Base-by-base conservation (phyloP, 2,888 invertebrate genomes). In the Euphydryas editha region DNA sequence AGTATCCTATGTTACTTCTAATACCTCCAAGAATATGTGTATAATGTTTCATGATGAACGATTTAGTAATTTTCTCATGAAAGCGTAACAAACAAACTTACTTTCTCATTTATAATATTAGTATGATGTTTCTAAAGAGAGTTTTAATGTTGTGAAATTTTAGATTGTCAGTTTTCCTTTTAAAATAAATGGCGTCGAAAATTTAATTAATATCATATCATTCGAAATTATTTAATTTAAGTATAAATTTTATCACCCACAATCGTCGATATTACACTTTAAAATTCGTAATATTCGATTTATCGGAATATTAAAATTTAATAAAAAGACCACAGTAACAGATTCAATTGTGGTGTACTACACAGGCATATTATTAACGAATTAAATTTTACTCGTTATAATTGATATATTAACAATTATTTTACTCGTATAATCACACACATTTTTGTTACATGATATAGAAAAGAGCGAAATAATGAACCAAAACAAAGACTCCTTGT, bases 261-360 rank as follows among this genome's bases (percentile, higher is more conserved):
- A 61, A 62, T 65, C 55, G 59, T 65, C 59, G 62, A 62, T 49
- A 44, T 49, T 21, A 56, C 39, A 21, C 68, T 65, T 42, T 65
- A 59, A 59, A 56, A 65, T 62, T 59, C 59, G 56, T 59, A 61
- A 59, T 55, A 36, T 61, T 59, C 58, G 47, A 68, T 65, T 54
- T 58, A 46, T 61, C 24, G 58, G 36, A 44, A 59, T 58, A 24
- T 61, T 54, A 11, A 62, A 62, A 59, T 61, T 65, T 61, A 61
- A 61, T 54, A 68, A 68, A 64, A 59, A 49, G 17, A 57, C 54
- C 51, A 55, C 57, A 21, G 39, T 47, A 59, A 63, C 36, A 55
- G 61, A 47, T 65, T 65, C 46, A 24, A 49, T 64, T 51, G 51
- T 30, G 58, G 20, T 57, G 30, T 15, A 47, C 39, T 11, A 15